Evolutionary conservation across 2,888 invertebrate genomes (phyloP).

Genomic region (Cylindroiulus punctatus): DNA sequence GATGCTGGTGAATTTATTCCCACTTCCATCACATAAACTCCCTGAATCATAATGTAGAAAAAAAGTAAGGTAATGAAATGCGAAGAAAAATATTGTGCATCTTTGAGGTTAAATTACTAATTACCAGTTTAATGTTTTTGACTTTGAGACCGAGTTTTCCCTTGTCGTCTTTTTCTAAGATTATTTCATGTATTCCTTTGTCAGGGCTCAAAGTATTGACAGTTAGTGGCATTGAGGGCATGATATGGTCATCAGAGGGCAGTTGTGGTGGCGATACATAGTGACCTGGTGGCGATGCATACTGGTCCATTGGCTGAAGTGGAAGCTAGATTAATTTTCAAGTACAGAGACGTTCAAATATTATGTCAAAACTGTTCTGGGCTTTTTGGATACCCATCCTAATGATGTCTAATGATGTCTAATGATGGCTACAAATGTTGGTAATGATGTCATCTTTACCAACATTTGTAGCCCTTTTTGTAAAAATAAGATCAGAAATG

Average conservation of each 20-base stretch:
- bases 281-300: neutral
- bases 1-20: constrained; percentile 16
- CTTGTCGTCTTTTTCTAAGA: constrained; percentile 48
- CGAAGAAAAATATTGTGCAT: neutral
- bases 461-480: too few species aligned
- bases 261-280: neutral
- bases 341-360: neutral
- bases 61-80: neutral
- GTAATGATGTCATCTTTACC: too few species aligned
- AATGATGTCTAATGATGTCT: too few species aligned
- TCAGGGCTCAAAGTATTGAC: neutral
- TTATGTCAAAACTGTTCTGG: too few species aligned
- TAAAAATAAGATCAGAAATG: too few species aligned
- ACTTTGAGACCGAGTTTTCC: constrained; percentile 53
- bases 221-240: neutral
- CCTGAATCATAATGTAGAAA: constrained; percentile 13
- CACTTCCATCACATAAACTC: constrained; percentile 51
- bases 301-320: neutral
- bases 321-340: neutral
- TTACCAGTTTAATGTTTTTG: constrained; percentile 54
- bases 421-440: too few species aligned
- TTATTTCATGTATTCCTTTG: constrained; percentile 49
- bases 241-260: neutral
- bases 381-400: too few species aligned
- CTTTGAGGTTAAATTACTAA: neutral